Percentiles rank a stretch among this genome's conserved stretches.
phyloP scores from a whole-genome alignment of 2,797 vertebrate genomes.

The Tokudaia tokunoshimensis region DNA sequence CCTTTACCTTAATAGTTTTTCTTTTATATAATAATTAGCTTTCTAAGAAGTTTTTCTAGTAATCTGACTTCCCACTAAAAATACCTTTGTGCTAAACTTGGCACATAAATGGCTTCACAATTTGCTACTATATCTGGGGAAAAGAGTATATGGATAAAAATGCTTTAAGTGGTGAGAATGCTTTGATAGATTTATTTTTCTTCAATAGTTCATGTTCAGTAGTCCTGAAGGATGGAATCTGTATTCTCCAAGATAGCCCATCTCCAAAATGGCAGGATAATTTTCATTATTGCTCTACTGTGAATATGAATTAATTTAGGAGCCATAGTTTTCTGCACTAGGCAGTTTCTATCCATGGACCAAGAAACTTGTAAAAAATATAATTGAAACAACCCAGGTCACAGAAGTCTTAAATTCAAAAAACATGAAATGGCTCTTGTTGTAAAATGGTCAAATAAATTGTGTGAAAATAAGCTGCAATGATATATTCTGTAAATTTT shows the following conservation, averaged over 20 bases:
- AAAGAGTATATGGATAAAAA: not conserved
- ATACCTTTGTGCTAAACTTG: not conserved
- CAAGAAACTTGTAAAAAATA: not conserved
- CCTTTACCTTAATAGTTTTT: slow-evolving; percentile 38
- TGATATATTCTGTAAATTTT: not conserved
- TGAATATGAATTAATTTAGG: not conserved
- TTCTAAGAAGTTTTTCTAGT: slow-evolving; percentile 50
- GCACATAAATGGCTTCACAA: slow-evolving; percentile 15
- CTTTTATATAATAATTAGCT: slow-evolving; percentile 41
- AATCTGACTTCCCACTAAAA: slow-evolving; percentile 52
- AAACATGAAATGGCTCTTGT: not conserved
- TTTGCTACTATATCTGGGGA: slow-evolving; percentile 27
- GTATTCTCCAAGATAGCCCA: not conserved
- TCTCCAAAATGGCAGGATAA: not conserved
- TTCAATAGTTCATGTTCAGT: not conserved
- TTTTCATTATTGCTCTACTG: not conserved
- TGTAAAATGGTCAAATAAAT: not conserved
- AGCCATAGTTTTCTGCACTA: not conserved
- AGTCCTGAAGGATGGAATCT: not conserved
- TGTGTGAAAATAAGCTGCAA: not conserved
- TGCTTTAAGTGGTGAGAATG: not conserved
- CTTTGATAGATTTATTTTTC: not conserved
- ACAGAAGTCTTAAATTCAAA: not conserved
- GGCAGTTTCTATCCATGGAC: not conserved
- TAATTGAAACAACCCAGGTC: not conserved